phyloP scores from a whole-genome alignment of 2,888 invertebrate genomes.

The Protodeltote pygarga region DNA sequence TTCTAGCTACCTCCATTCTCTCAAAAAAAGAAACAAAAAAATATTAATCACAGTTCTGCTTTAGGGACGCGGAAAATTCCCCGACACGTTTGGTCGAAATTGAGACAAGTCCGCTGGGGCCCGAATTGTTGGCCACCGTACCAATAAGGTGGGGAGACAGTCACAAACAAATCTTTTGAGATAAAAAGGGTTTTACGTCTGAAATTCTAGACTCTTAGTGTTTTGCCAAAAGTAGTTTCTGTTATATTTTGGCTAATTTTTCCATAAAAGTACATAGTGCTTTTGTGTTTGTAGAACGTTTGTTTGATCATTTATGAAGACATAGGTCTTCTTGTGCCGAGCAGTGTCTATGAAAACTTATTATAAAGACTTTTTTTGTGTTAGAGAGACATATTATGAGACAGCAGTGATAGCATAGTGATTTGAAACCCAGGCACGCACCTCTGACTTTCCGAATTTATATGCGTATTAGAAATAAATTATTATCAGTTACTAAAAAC shows the following conservation, averaged over 20 bases:
- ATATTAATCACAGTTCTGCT: slow-evolving; percentile 11
- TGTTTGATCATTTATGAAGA: too few relatives aligned
- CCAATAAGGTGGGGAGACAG: slow-evolving; percentile 1
- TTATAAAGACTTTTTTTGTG: too few relatives aligned
- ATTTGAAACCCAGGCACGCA: too few relatives aligned
- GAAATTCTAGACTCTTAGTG: not conserved
- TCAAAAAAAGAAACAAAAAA: slow-evolving; percentile 1
- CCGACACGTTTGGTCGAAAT: slow-evolving; percentile 22
- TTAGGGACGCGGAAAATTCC: slow-evolving; percentile 11
- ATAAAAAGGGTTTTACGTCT: slow-evolving; percentile 1
- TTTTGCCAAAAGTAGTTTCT: slow-evolving; percentile 10
- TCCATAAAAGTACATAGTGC: not conserved
- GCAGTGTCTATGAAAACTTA: too few relatives aligned
- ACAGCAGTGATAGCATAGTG: too few relatives aligned
- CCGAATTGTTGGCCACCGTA: slow-evolving; percentile 1
- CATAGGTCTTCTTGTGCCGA: too few relatives aligned
- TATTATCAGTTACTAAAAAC: too few relatives aligned
- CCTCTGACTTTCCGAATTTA: too few relatives aligned
- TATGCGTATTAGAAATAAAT: too few relatives aligned
- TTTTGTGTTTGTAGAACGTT: not conserved
- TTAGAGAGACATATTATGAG: too few relatives aligned
- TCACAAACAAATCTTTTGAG: slow-evolving; percentile 44
- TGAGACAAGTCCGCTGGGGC: slow-evolving; percentile 21
- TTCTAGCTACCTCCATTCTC: too few relatives aligned
- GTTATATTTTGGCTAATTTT: slow-evolving; percentile 10